Percentiles rank a stretch among this genome's conserved stretches.
phyloP scores from a whole-genome alignment of 2,888 invertebrate species.

The Tigriopus californicus region DNA sequence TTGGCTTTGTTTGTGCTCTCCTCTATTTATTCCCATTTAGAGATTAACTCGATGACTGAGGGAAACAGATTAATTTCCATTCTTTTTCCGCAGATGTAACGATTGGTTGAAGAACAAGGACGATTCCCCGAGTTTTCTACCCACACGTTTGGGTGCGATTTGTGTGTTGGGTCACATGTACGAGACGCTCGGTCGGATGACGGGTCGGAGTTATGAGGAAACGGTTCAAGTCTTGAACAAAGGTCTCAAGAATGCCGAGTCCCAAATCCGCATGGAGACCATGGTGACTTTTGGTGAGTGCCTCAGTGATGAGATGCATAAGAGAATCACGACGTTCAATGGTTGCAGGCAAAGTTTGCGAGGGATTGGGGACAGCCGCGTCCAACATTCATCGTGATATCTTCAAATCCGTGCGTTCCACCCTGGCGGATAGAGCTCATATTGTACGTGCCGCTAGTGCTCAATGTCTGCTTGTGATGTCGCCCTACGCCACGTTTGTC shows the following conservation, averaged over 20 bases:
- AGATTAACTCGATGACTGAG: neutral
- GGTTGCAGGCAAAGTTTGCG: conserved; percentile 7
- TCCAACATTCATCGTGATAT: conserved; percentile 67
- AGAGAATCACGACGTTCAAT: neutral
- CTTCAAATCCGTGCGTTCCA: conserved; percentile 69
- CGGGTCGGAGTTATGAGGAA: conserved; percentile 95
- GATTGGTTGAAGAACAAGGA: conserved; percentile 48
- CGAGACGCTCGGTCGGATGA: conserved; percentile 92
- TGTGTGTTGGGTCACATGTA: conserved; percentile 93
- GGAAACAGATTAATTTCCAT: neutral
- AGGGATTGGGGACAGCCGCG: conserved; percentile 83
- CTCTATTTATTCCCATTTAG: conserved; percentile 33
- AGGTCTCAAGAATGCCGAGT: conserved; percentile 79
- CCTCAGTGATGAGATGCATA: neutral
- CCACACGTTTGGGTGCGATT: conserved; percentile 82
- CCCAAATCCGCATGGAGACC: conserved; percentile 86
- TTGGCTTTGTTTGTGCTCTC: conserved; percentile 45
- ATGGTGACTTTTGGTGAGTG: conserved; percentile 92
- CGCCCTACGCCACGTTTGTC: conserved; percentile 59
- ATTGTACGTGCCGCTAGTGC: conserved; percentile 84
- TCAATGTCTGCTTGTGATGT: conserved; percentile 67
- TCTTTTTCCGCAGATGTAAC: neutral
- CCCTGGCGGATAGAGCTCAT: conserved; percentile 75
- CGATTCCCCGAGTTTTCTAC: conserved; percentile 86
- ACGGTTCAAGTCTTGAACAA: conserved; percentile 79